Conservation (phyloP, 35 echinoderm and acorn worm species). For the Nesometra sesokonis region DNA sequence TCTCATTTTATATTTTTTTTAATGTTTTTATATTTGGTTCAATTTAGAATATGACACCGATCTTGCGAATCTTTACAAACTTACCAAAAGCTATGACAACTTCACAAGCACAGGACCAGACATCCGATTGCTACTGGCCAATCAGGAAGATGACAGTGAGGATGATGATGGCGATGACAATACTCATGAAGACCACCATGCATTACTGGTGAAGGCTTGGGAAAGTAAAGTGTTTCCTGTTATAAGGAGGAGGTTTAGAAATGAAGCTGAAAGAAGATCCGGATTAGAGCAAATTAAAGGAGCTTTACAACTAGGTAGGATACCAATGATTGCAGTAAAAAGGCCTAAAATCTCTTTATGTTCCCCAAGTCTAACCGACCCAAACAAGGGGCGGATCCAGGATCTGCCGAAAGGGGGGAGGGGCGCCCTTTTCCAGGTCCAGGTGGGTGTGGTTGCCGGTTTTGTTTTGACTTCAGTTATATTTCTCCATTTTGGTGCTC, state of each 20-base stretch:
- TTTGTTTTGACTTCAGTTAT: too few relatives aligned
- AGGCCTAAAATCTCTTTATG: too few relatives aligned
- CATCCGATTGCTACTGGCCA: slow-evolving; percentile 19
- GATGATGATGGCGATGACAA: slow-evolving; percentile 62
- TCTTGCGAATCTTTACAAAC: slow-evolving; percentile 31
- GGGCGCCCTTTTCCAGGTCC: too few relatives aligned
- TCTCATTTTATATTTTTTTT: not conserved
- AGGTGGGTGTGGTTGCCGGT: too few relatives aligned
- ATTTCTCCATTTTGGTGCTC: too few relatives aligned
- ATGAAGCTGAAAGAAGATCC: slow-evolving; percentile 57
- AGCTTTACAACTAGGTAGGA: slow-evolving; percentile 57
- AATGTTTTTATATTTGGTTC: not conserved
- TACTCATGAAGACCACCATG: slow-evolving; percentile 51
- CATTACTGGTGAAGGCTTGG: slow-evolving; percentile 64
- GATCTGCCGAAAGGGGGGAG: too few relatives aligned
- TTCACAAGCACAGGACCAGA: slow-evolving; percentile 57
- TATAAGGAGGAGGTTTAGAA: slow-evolving; percentile 60
- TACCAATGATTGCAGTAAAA: too few relatives aligned
- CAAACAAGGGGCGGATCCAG: too few relatives aligned
- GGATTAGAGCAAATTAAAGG: slow-evolving; percentile 74
- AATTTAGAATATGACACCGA: slow-evolving; percentile 48
- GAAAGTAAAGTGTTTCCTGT: slow-evolving; percentile 69
- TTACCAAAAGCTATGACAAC: slow-evolving; percentile 42
- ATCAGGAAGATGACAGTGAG: slow-evolving; percentile 32
- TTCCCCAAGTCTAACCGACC: too few relatives aligned